These are phyloP conservation scores for Heliconius ismenius DNA, from an alignment of 2,888 invertebrate genomes.

Conservation along the genomic window DNA sequence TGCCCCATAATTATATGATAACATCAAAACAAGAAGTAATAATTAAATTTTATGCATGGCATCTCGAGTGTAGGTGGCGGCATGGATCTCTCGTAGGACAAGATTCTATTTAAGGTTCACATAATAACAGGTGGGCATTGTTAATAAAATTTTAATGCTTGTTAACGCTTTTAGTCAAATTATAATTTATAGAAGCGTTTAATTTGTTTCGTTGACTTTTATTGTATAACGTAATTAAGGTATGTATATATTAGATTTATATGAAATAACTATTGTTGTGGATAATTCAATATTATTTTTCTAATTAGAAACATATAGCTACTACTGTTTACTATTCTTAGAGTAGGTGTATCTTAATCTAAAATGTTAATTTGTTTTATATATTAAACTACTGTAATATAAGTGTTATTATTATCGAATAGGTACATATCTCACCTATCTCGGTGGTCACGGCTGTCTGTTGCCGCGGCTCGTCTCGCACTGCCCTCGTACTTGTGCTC, in stretches of 20 bases:
- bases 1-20: constrained; percentile 61
- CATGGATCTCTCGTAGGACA: constrained; percentile 60
- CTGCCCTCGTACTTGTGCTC: constrained; percentile 91
- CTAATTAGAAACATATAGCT: too few relatives aligned
- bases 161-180: constrained; percentile 37
- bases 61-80: constrained; percentile 62
- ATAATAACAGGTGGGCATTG: constrained; percentile 45
- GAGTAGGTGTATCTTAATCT: background rate
- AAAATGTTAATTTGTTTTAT: background rate
- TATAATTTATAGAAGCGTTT: constrained; percentile 31
- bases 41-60: constrained; percentile 64
- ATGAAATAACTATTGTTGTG: background rate
- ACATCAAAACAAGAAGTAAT: constrained; percentile 62
- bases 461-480: constrained; percentile 73
- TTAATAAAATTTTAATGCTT: constrained; percentile 44
- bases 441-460: constrained; percentile 71
- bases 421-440: constrained; percentile 69
- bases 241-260: background rate
- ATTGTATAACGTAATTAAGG: background rate
- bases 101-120: constrained; percentile 70
- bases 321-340: background rate
- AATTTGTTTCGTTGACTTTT: constrained; percentile 1
- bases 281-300: background rate
- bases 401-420: background rate
- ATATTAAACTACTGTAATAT: background rate